Evolutionary conservation across 92 coral and sea anemone genomes (phyloP).

Genomic region (Micromussa lordhowensis): DNA sequence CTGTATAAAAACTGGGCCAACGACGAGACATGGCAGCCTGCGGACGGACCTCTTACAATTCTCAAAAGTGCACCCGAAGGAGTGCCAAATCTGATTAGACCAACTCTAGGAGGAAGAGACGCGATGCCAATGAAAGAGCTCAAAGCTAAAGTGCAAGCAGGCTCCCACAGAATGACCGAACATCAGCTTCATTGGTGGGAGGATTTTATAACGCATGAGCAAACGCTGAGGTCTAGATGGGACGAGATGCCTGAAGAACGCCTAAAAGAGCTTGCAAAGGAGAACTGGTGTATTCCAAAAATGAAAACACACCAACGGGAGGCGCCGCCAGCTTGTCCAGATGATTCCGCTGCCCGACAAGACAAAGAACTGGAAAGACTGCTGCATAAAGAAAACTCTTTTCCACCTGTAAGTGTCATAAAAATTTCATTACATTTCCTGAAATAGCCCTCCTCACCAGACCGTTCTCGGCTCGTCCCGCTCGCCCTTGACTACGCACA

Average conservation of each 20-base stretch:
- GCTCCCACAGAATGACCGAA: constrained; percentile 26
- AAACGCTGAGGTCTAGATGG: not conserved
- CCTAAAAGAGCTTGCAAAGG: not conserved
- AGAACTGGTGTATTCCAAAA: too few relatives aligned
- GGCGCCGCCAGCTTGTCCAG: too few relatives aligned
- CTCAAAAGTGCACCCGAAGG: constrained; percentile 8
- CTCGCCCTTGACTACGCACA: too few relatives aligned
- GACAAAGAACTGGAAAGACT: too few relatives aligned
- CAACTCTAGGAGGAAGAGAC: constrained; percentile 26
- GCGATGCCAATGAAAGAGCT: not conserved
- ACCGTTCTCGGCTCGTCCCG: too few relatives aligned
- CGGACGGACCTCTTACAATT: not conserved
- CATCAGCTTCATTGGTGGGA: constrained; percentile 26
- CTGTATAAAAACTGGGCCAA: constrained; percentile 62
- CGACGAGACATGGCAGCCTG: constrained; percentile 40
- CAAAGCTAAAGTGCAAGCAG: not conserved
- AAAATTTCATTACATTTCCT: too few relatives aligned
- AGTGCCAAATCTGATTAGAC: constrained; percentile 22
- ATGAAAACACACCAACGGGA: too few relatives aligned
- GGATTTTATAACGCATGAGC: not conserved
- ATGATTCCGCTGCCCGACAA: too few relatives aligned
- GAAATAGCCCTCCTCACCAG: too few relatives aligned
- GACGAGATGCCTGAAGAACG: too few relatives aligned
- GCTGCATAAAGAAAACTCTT: too few relatives aligned
- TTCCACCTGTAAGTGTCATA: too few relatives aligned